These are phyloP conservation scores for Argya squamiceps DNA, from an alignment of 2,797 vertebrate species.

Conservation along the genomic window DNA sequence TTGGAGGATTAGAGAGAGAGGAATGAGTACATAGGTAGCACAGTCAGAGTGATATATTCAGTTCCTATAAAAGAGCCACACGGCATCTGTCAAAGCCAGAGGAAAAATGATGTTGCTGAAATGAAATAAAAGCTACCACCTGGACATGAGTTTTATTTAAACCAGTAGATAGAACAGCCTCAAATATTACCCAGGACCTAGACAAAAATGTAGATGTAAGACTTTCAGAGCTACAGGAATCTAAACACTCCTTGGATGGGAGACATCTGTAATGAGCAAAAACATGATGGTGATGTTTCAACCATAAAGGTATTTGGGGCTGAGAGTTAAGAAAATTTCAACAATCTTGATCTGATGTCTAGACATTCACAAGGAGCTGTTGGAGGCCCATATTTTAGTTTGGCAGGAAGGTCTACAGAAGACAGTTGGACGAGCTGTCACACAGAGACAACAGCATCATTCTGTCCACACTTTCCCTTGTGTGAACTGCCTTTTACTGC, in stretches of 20 bases:
- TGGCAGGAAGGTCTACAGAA: conserved; percentile 5
- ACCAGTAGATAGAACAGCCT: neutral
- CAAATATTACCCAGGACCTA: neutral
- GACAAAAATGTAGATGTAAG: neutral
- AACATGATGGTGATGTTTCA: neutral
- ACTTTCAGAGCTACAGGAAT: neutral
- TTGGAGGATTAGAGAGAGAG: neutral
- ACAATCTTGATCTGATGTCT: conserved; percentile 3
- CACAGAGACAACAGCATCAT: neutral
- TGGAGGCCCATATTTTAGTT: neutral
- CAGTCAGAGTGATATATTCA: neutral
- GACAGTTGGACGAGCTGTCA: neutral
- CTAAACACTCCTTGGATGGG: neutral
- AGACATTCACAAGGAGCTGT: neutral
- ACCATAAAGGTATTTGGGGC: neutral
- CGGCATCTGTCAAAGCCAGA: neutral
- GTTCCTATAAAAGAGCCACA: neutral
- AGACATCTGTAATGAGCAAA: conserved; percentile 14
- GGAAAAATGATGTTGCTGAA: neutral
- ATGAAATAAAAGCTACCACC: neutral
- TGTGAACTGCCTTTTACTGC: neutral
- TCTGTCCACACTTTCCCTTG: neutral
- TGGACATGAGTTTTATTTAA: neutral
- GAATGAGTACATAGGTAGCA: neutral
- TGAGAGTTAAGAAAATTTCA: neutral